These are phyloP conservation scores for Butorides virescens DNA, from an alignment of 2,113 vertebrate species.

Conservation along the genomic window DNA sequence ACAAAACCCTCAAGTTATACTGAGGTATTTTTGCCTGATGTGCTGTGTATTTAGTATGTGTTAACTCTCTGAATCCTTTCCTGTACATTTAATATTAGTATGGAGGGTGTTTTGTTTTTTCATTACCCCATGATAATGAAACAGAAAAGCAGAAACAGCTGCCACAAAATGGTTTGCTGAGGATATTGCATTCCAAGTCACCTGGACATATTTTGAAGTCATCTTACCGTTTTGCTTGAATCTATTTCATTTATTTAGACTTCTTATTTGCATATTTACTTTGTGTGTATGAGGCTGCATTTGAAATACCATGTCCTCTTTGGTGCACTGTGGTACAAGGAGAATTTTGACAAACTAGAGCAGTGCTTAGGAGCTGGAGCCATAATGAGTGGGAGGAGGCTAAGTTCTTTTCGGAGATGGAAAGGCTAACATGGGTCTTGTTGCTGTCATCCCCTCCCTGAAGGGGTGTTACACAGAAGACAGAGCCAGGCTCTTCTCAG, in stretches of 20 bases:
- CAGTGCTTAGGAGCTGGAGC: neutral
- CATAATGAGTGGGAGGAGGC: neutral
- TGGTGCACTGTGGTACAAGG: neutral
- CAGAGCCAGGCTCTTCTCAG: neutral
- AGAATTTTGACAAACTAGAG: neutral
- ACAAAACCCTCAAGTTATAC: neutral
- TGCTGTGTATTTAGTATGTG: neutral
- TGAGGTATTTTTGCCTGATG: neutral
- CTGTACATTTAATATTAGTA: neutral
- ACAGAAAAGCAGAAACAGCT: neutral
- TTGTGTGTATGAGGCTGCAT: neutral
- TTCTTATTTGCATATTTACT: neutral
- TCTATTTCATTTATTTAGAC: neutral
- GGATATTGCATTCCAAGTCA: neutral
- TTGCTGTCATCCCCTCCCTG: neutral
- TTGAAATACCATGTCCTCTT: neutral
- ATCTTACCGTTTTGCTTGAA: neutral
- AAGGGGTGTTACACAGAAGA: neutral
- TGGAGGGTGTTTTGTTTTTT: neutral
- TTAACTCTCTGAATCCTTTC: neutral
- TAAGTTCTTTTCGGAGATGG: neutral
- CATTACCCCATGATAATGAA: too few species aligned
- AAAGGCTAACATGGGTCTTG: accelerated
- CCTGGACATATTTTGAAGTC: neutral
- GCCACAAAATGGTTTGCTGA: neutral